Percentiles rank a stretch among this genome's conserved stretches.
These are phyloP conservation scores for Drosophila kambysellisi DNA, from an alignment of 2,888 invertebrate genomes.

Conservation along the genomic window DNA sequence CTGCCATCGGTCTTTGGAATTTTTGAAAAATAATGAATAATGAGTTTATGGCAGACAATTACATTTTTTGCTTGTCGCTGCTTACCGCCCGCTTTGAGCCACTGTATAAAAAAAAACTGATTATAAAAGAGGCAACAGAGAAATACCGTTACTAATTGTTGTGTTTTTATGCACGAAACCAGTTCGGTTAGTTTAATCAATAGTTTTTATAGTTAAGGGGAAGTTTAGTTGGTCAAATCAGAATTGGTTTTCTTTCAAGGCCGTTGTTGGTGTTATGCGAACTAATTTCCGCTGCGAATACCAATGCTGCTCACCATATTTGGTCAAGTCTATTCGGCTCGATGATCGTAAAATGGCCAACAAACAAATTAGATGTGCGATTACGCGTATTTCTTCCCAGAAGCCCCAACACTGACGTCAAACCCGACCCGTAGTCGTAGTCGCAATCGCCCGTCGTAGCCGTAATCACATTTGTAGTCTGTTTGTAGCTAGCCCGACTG, in stretches of 20 bases:
- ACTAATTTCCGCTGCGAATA: slow-evolving; percentile 41
- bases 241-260: slow-evolving; percentile 39
- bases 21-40: too few relatives aligned
- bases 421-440: slow-evolving; percentile 53
- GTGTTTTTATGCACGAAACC: slow-evolving; percentile 1
- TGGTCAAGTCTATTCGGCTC: slow-evolving; percentile 67
- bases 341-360: not conserved
- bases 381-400: slow-evolving; percentile 29
- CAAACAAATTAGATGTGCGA: slow-evolving; percentile 27
- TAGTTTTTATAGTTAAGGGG: not conserved
- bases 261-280: slow-evolving; percentile 16
- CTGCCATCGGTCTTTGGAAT: too few relatives aligned
- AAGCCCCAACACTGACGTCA: slow-evolving; percentile 70
- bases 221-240: slow-evolving; percentile 1
- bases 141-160: not conserved
- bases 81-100: too few relatives aligned
- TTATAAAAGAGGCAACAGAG: not conserved
- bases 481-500: slow-evolving; percentile 27
- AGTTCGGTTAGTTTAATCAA: slow-evolving; percentile 2
- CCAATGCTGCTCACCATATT: slow-evolving; percentile 56
- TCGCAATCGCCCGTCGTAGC: slow-evolving; percentile 31
- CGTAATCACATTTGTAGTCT: slow-evolving; percentile 19
- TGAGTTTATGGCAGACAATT: too few relatives aligned
- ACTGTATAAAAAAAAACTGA: not conserved
- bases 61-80: too few relatives aligned